Base-by-base conservation (phyloP, 1,140 invertebrate species). In the Arctopsyche grandis region DNA sequence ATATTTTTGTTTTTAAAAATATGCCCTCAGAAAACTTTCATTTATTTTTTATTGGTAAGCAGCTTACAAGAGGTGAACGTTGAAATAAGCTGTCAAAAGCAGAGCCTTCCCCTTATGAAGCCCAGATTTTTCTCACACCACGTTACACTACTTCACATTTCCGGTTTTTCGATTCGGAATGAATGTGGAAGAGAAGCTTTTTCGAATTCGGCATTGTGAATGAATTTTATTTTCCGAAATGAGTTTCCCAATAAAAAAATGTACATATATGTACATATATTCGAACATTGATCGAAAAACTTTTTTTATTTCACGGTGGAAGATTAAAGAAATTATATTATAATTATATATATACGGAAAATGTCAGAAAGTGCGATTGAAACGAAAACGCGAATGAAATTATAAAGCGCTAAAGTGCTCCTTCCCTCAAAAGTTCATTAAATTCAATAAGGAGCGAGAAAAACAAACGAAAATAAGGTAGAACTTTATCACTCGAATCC, bases 401-500 rank as follows among this genome's bases (percentile, higher is more conserved):
- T 71, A 71, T 71, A 71, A 14, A 71, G 44, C n/a, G 43, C 22
- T 16, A 46, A 71, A 71, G n/a, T 71, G 69, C 38, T 38, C 22
- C 26, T 26, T 66, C 24, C 24, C 22, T 66, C 16, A 46, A 71
- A 71, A 71, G 69, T 71, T 71, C 69, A 71, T 71, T 71, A 71
- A 71, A 71, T 71, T 71, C 69, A 71, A 71, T 71, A 71, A 71
- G 44, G 69, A 71, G 60, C 3, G 24, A 66, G 21, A 16, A 48
- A 69, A 69, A 29, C 9, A 69, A 71, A 71, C 16, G 69, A 48
- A 48, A 71, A 71, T 44, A 71, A 71, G 26, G 66, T 78, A 73
- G 77, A 78, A 78, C 77, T 78, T 78, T 78, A 78, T 78, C 77
- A 78, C 77, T 78, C 69, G 77, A 78, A 78, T 78, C 77, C 77